Base-by-base conservation (phyloP, 2,888 invertebrate species). In the Leptinotarsa rubiginosa region DNA sequence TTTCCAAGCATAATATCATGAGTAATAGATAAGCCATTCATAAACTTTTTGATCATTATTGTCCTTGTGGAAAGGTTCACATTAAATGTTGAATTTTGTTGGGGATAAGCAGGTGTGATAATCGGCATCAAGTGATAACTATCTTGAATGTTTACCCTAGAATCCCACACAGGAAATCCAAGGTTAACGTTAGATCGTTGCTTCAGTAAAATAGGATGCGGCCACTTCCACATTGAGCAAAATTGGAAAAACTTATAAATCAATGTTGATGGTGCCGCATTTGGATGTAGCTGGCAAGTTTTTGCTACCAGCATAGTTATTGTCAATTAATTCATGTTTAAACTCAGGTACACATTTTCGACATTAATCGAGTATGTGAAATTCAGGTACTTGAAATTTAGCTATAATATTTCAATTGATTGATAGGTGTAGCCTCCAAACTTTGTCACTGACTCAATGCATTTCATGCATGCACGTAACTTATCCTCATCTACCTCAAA, bases 11-110 rank as follows among this genome's bases (percentile, higher is more conserved):
- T 95, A 81, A 99, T 97, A 86, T 96, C 96, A 84, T 96, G 95
- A 0, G 96, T 96, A 79, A 92, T 91, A 16, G 90, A 89, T 10
- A 93, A 84, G 64, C 92, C 97, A 72, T 93, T 90, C 85, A 95
- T 93, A 83, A 99, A 96, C 87, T 97, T 97, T 81, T 96, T 95
- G 88, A 95, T 93, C 90, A 99, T 98, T 80, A 99, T 95, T 13
- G 95, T 94, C 80, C 96, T 89, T 0, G 98, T 98, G 4, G 98
- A 98, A 25, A 92, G 91, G 0, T 98, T 97, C 4, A 99, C 99
- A 86, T 99, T 99, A 89, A 97, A 99, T 4, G 99, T 99, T 3
- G 99, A 99, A 89, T 99, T 99, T 89, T 99, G 99, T 87, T 99
- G 98, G 0, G 99, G 99, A 89, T 98, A 99, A 0, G 98, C 98